Base-by-base conservation (phyloP, 2,888 invertebrate genomes). In the Saturnia pavonia region DNA sequence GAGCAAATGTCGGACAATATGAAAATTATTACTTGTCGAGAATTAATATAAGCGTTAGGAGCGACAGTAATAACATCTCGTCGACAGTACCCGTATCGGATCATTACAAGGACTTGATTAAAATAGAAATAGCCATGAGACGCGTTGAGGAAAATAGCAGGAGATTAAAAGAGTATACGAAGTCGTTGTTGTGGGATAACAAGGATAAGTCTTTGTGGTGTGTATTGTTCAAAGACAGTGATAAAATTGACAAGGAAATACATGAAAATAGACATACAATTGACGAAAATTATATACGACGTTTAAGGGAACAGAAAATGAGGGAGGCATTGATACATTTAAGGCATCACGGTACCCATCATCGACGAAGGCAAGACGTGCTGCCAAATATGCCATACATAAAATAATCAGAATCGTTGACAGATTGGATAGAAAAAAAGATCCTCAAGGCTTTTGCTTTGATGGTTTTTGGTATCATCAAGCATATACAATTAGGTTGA, bases 1-100 rank as follows among this genome's bases (percentile, higher is more conserved):
- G 86, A 78, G 85, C 86, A 80, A 87, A 87, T 69, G 80, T 87
- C 74, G 83, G 88, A 82, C 91, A 92, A 87, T 92, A 93, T 92
- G 94, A 94, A 83, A 94, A 91, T 89, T 94, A 93, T 89, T 93
- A 94, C 91, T 89, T 94, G 89, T 92, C 94, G 91, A 90, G 93
- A 90, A 92, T 94, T 92, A 94, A 94, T 92, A 91, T 93, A 90
- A 94, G 89, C 86, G 85, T 83, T 78, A 88, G 85, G 79, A 83
- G 82, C 79, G 85, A 85, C 74, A 86, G 85, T 75, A 88, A 83
- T 78, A 88, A 87, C 82, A 88, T 85, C 77, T 86, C 88, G 71
- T 85, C 90, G 70, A 73, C 83, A 75, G 83, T 88, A 73, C 85
- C 90, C 51, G 84, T 87, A 75, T 85, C 91, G 74, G 92, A 92